These are phyloP conservation scores for Eulacestoma nigropectus DNA, from an alignment of 2,113 vertebrate species.

Conservation along the genomic window DNA sequence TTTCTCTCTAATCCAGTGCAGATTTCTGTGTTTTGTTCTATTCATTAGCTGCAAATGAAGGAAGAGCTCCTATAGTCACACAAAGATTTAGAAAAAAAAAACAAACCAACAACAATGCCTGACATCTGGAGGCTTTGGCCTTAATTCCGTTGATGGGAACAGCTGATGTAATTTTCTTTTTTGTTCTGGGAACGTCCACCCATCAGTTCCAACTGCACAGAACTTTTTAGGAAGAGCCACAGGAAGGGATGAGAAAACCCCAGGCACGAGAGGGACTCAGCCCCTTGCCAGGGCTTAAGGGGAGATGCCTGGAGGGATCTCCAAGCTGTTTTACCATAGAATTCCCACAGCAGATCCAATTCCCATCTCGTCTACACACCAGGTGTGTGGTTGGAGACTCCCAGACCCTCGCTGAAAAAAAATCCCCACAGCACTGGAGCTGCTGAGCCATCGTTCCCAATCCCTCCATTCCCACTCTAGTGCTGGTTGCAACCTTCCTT, in stretches of 20 bases:
- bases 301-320: not conserved
- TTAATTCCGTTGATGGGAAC: not conserved
- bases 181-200: constrained; percentile 26
- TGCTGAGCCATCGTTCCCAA: not conserved
- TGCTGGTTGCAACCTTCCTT: not conserved
- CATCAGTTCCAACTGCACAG: not conserved
- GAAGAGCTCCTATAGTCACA: constrained; percentile 5
- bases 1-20: constrained; percentile 32
- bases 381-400: not conserved
- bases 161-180: constrained; percentile 8
- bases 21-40: constrained; percentile 13
- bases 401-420: not conserved
- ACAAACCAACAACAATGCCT: not conserved
- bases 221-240: not conserved
- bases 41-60: constrained; percentile 27
- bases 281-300: not conserved
- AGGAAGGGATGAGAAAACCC: not conserved
- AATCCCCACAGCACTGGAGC: not conserved
- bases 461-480: not conserved
- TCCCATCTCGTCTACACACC: not conserved
- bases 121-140: constrained; percentile 50
- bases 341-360: not conserved
- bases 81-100: not conserved
- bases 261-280: not conserved
- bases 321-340: not conserved